phyloP scores from a whole-genome alignment of 2,113 vertebrate species.

The Callaeas wilsoni region DNA sequence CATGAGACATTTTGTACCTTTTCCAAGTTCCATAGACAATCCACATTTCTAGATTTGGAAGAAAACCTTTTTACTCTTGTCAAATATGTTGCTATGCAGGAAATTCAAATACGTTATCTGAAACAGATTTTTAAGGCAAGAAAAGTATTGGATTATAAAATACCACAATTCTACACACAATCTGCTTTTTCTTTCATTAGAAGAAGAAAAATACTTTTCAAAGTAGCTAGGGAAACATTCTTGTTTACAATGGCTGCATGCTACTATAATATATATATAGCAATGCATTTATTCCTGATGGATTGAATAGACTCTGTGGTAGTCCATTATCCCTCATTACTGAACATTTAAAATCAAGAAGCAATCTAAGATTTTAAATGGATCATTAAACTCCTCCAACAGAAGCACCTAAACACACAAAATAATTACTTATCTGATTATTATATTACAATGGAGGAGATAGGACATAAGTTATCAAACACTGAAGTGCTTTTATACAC shows the following conservation, averaged over 20 bases:
- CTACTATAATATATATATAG: neutral
- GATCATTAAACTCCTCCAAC: neutral
- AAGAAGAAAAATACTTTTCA: neutral
- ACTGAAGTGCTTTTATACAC: neutral
- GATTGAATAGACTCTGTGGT: neutral
- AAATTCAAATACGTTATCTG: neutral
- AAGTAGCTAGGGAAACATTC: neutral
- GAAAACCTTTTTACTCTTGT: neutral
- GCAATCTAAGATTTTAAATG: neutral
- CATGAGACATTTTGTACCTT: neutral
- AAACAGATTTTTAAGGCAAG: neutral
- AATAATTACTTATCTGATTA: neutral
- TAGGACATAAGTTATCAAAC: neutral
- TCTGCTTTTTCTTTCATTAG: neutral
- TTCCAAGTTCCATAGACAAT: neutral
- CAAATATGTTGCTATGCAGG: conserved; percentile 2
- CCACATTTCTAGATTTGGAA: neutral
- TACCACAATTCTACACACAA: neutral
- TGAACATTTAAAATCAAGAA: neutral
- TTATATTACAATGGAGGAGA: neutral
- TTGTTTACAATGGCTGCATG: neutral
- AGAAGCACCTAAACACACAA: neutral
- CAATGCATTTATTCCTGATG: neutral
- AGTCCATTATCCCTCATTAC: neutral
- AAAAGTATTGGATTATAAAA: neutral